phyloP scores from a whole-genome alignment of 2,797 vertebrate genomes.

The Carcharodon carcharias region DNA sequence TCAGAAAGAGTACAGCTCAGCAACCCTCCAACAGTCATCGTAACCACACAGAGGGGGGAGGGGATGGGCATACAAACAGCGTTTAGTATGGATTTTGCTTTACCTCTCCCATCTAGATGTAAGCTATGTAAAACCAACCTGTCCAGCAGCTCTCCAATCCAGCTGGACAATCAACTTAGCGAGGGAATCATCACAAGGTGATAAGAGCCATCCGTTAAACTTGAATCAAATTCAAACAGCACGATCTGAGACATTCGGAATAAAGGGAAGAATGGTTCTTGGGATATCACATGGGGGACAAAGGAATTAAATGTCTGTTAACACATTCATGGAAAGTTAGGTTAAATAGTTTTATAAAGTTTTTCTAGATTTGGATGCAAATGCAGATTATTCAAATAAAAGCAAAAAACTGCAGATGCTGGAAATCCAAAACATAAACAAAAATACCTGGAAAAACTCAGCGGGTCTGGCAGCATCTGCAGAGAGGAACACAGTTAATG shows the following conservation, averaged over 20 bases:
- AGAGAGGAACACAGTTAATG: no score
- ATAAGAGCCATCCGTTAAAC: no score
- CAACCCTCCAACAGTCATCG: no score
- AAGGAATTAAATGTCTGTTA: neutral
- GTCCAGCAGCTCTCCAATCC: neutral
- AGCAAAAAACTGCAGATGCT: no score
- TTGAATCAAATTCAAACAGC: neutral
- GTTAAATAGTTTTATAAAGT: neutral
- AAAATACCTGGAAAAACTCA: no score
- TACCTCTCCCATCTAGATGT: neutral
- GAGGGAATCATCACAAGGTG: neutral
- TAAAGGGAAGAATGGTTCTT: neutral
- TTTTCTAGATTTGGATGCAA: neutral
- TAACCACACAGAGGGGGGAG: neutral
- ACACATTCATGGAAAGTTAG: neutral
- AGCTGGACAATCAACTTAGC: neutral
- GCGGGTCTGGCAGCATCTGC: no score
- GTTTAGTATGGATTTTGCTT: neutral
- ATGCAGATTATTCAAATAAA: neutral
- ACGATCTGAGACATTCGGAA: neutral
- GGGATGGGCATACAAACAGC: neutral
- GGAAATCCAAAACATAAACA: no score
- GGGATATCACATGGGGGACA: neutral
- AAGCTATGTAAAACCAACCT: neutral
- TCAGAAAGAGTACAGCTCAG: no score